A percentile compares a stretch with the other conserved stretches of the same genome.
phyloP scores from a whole-genome alignment of 2,797 vertebrate species.

The Centropyge bicolor region DNA sequence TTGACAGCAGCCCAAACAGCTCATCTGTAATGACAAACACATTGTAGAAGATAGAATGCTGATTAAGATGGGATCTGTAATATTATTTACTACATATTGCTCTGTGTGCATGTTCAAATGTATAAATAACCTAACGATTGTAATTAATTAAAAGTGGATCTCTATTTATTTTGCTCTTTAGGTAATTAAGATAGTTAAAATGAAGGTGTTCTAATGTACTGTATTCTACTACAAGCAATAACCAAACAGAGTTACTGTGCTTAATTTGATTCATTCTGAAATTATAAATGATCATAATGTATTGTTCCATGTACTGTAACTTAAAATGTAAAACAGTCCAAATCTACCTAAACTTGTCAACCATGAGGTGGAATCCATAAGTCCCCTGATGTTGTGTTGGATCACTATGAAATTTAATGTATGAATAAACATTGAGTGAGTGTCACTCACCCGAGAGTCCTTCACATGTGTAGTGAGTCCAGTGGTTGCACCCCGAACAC shows the following conservation, averaged over 20 bases:
- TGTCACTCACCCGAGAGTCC: constrained; percentile 88
- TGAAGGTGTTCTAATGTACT: accelerated
- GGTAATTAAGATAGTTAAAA: neutral
- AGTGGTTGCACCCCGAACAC: constrained; percentile 89
- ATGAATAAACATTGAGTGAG: neutral
- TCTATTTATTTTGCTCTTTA: neutral
- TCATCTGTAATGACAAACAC: constrained; percentile 84
- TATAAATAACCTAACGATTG: neutral
- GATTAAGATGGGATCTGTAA: too few relatives aligned
- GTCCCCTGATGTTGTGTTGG: neutral
- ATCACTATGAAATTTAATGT: neutral
- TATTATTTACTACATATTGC: neutral
- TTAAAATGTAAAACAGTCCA: neutral
- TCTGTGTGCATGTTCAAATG: neutral
- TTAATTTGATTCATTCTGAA: neutral
- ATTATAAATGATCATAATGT: neutral
- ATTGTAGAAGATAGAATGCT: neutral
- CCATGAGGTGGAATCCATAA: neutral
- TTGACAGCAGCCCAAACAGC: constrained; percentile 87
- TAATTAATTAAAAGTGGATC: neutral
- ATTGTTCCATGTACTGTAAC: neutral
- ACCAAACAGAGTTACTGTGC: neutral
- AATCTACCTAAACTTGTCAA: neutral
- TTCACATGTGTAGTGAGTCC: constrained; percentile 93
- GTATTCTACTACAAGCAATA: neutral